Evolutionary conservation across 2,113 vertebrate species (phyloP).

Genomic region (Poeciliopsis prolifica): DNA sequence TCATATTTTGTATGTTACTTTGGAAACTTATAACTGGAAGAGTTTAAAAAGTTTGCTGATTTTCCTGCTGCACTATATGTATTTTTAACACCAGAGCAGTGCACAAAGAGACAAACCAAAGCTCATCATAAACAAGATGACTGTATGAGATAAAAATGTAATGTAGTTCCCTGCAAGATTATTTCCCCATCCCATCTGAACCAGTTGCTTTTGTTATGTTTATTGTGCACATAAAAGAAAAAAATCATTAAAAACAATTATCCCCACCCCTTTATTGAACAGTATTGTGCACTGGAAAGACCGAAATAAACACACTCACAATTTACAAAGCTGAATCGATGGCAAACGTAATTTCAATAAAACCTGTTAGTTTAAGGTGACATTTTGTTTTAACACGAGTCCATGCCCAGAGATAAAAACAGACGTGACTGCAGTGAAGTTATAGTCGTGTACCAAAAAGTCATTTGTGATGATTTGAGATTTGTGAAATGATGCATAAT

Average conservation of each 20-base stretch:
- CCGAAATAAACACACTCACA: conserved; percentile 11
- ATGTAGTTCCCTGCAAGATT: background rate
- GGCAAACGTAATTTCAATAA: conserved; percentile 16
- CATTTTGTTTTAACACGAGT: background rate
- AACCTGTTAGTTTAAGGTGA: background rate
- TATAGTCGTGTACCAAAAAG: no score
- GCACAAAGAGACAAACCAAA: background rate
- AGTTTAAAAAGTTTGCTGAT: background rate
- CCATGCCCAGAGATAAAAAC: background rate
- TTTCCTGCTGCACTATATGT: background rate
- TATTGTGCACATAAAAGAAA: conserved; percentile 13
- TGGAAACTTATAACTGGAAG: background rate
- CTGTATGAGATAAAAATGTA: background rate
- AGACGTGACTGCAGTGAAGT: no score
- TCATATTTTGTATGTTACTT: conserved; percentile 22
- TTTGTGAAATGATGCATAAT: no score
- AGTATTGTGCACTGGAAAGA: background rate
- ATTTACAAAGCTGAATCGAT: conserved; percentile 29
- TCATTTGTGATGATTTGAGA: no score
- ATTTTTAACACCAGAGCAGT: background rate
- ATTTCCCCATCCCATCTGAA: background rate
- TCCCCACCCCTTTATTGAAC: background rate
- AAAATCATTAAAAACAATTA: conserved; percentile 13
- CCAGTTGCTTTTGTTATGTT: background rate
- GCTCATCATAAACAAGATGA: background rate